These are phyloP conservation scores for Ennomos erosarius DNA, from an alignment of 2,888 invertebrate genomes.

Conservation along the genomic window DNA sequence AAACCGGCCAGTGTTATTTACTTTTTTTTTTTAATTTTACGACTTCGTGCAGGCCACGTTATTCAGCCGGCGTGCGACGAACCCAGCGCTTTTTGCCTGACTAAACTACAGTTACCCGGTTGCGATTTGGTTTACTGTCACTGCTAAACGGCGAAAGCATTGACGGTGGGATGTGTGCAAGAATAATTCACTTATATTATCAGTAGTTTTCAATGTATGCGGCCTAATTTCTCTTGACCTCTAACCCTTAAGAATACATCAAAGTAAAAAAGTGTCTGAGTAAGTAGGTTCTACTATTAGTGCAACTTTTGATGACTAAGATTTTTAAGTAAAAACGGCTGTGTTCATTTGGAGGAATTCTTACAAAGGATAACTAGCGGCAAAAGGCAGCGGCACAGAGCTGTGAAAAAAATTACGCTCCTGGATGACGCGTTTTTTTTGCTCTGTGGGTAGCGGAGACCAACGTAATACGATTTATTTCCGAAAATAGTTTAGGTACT, in stretches of 20 bases:
- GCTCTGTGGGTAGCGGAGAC: too few relatives aligned
- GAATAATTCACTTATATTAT: conserved; percentile 47
- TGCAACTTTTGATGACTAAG: too few relatives aligned
- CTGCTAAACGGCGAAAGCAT: conserved; percentile 44
- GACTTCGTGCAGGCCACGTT: background rate
- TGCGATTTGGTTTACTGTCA: conserved; percentile 32
- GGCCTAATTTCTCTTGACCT: conserved; percentile 37
- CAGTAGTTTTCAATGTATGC: conserved; percentile 23
- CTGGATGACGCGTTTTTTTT: too few relatives aligned
- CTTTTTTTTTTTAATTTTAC: conserved; percentile 23
- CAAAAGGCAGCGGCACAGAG: too few relatives aligned
- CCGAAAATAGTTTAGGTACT: too few relatives aligned
- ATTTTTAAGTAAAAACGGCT: too few relatives aligned
- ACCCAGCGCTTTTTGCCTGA: conserved; percentile 21
- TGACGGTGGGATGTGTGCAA: conserved; percentile 35
- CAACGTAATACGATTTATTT: too few relatives aligned
- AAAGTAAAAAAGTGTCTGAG: conserved; percentile 8
- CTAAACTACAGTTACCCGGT: conserved; percentile 35
- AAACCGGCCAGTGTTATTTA: conserved; percentile 28
- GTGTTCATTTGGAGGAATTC: too few relatives aligned
- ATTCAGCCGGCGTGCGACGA: conserved; percentile 13
- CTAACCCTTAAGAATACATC: conserved; percentile 16
- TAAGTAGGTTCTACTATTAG: background rate
- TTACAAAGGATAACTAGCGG: too few relatives aligned
- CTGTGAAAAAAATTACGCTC: too few relatives aligned